phyloP scores from a whole-genome alignment of 2,888 invertebrate species.

The Cataglyphis livida region DNA sequence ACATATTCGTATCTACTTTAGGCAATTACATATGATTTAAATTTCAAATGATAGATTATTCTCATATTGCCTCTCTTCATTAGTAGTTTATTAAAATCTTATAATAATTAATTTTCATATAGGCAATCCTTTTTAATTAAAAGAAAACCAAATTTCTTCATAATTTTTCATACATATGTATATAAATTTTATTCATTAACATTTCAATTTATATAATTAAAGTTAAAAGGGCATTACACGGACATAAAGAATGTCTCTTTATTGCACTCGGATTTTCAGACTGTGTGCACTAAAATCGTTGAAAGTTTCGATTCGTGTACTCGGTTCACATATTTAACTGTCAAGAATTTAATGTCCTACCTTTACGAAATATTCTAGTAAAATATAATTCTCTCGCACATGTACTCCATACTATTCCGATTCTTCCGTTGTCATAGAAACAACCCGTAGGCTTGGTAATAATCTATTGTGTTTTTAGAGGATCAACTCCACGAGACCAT shows the following conservation, averaged over 20 bases:
- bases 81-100: background rate
- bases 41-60: background rate
- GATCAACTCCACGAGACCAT: background rate
- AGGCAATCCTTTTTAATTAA: background rate
- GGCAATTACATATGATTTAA: background rate
- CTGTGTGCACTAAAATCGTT: background rate
- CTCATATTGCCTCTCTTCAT: background rate
- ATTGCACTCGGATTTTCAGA: background rate
- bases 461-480: constrained; percentile 20
- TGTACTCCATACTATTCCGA: constrained; percentile 17
- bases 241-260: background rate
- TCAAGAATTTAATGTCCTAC: background rate
- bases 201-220: background rate
- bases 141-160: background rate
- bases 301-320: background rate
- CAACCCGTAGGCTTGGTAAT: constrained; percentile 27
- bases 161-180: background rate
- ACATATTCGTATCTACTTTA: background rate
- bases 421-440: constrained; percentile 54
- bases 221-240: background rate
- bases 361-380: background rate
- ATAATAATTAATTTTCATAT: background rate
- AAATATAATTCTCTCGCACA: background rate
- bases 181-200: background rate
- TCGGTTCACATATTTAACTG: background rate